A percentile compares a stretch with the other conserved stretches of the same genome.
phyloP scores from a whole-genome alignment of 2,888 invertebrate genomes.

The Osedax frankpressi region DNA sequence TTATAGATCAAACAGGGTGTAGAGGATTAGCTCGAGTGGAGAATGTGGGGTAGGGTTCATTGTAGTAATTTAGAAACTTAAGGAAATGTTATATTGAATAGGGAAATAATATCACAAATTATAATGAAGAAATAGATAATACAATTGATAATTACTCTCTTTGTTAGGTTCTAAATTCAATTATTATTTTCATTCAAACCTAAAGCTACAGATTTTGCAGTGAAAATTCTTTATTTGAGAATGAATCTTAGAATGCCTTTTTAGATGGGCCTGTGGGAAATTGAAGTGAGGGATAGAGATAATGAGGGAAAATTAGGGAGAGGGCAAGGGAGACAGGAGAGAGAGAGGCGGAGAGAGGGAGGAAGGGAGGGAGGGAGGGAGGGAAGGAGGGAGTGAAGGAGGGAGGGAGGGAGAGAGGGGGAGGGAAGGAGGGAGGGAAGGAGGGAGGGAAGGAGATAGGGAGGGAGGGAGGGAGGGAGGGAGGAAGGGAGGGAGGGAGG shows the following conservation, averaged over 20 bases:
- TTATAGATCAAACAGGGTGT: no score
- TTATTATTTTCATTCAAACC: no score
- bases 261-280: neutral
- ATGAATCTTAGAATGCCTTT: no score
- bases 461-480: neutral
- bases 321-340: neutral
- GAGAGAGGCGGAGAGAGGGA: neutral
- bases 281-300: neutral
- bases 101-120: no score
- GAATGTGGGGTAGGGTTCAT: no score
- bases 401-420: neutral
- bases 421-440: neutral
- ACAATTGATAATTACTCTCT: no score
- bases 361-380: neutral
- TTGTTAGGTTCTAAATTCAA: no score
- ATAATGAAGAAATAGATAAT: no score
- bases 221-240: neutral
- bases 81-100: no score
- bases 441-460: neutral
- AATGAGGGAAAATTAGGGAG: neutral
- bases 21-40: no score
- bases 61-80: no score
- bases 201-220: no score
- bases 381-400: neutral
- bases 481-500: neutral